Conservation (phyloP, 2,113 vertebrate species). For the Xenopus laevis region DNA sequence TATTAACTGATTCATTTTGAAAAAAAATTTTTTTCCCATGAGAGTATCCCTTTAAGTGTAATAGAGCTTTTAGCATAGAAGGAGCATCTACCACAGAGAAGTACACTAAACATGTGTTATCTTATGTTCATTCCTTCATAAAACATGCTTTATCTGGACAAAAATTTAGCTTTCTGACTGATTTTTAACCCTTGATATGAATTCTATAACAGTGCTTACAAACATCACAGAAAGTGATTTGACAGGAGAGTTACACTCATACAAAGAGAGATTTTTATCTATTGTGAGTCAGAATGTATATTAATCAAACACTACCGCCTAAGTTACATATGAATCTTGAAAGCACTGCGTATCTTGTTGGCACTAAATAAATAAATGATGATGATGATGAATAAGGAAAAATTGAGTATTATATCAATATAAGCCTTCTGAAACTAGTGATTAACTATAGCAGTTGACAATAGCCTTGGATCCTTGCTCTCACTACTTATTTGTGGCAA, state of each 20-base stretch:
- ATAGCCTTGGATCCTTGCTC: not conserved
- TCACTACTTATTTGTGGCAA: not conserved
- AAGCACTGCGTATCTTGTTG: too few relatives aligned
- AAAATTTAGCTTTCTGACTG: not conserved
- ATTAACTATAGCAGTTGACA: not conserved
- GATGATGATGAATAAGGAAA: not conserved
- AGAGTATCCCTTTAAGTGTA: too few relatives aligned
- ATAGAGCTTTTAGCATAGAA: slow-evolving; percentile 28
- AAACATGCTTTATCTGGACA: not conserved
- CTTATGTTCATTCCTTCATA: not conserved
- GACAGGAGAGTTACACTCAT: slow-evolving; percentile 2
- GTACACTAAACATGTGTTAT: not conserved
- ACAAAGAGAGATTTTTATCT: not conserved
- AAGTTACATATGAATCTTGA: not conserved
- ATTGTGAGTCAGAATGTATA: not conserved
- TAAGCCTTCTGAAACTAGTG: not conserved
- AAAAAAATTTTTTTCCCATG: too few relatives aligned
- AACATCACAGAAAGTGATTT: not conserved
- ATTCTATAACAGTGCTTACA: not conserved
- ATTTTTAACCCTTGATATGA: not conserved
- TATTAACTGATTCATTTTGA: too few relatives aligned
- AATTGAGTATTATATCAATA: not conserved
- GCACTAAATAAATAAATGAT: too few relatives aligned
- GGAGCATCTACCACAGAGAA: not conserved
- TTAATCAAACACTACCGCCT: not conserved